Evolutionary conservation across 2,113 vertebrate species (phyloP).

Genomic region (Poicephalus gulielmi): DNA sequence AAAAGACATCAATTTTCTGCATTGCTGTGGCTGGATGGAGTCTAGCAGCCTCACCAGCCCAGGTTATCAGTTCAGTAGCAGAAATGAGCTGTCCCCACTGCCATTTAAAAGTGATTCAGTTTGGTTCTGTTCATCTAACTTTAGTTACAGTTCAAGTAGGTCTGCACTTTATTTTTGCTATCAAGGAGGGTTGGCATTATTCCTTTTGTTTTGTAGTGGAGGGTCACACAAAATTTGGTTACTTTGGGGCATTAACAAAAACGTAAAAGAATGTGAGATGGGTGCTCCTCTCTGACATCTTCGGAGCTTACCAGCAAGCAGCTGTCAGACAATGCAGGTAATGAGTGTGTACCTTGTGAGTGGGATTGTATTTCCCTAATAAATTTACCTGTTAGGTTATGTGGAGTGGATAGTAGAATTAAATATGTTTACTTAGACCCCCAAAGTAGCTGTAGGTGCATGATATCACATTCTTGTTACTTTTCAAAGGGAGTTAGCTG

Average conservation of each 20-base stretch:
- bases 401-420: background rate
- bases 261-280: background rate
- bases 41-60: background rate
- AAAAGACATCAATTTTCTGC: background rate
- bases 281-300: background rate
- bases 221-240: background rate
- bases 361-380: background rate
- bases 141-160: background rate
- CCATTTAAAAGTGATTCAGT: background rate
- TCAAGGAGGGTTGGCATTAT: background rate
- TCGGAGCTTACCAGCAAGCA: background rate
- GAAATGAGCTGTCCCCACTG: background rate
- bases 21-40: background rate
- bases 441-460: background rate
- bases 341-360: background rate
- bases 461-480: background rate
- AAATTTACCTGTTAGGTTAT: background rate
- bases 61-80: accelerated
- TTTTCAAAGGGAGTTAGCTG: background rate
- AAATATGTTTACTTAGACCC: background rate
- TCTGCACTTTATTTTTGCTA: background rate
- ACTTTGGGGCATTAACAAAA: background rate
- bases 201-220: background rate
- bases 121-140: background rate
- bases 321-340: background rate